Conservation (phyloP, 2,888 invertebrate species). For the Catonia carolina region DNA sequence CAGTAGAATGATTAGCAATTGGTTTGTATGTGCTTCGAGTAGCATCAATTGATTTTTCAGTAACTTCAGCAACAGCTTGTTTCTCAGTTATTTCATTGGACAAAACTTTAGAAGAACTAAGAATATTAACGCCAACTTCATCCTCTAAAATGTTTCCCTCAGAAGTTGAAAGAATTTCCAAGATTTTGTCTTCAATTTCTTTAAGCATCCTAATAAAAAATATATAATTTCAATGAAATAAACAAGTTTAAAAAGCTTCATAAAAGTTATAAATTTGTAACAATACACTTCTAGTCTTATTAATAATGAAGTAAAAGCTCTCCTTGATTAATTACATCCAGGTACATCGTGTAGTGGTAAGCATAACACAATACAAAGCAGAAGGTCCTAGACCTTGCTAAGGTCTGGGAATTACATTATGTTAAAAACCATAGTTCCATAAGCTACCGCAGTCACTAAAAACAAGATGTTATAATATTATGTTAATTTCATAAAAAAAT, state of each 20-base stretch:
- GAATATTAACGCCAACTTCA: slow-evolving; percentile 80
- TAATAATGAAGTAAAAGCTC: too few species aligned
- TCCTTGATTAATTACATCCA: too few species aligned
- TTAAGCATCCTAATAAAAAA: slow-evolving; percentile 59
- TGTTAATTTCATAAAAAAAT: too few species aligned
- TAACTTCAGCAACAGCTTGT: slow-evolving; percentile 80
- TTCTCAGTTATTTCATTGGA: slow-evolving; percentile 89
- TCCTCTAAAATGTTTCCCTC: slow-evolving; percentile 82
- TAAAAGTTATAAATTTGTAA: background rate
- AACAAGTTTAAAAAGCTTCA: background rate
- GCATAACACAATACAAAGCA: too few species aligned
- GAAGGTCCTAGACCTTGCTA: too few species aligned
- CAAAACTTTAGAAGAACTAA: slow-evolving; percentile 83
- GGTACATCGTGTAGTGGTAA: too few species aligned
- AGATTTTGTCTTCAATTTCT: slow-evolving; percentile 86
- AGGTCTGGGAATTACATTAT: too few species aligned
- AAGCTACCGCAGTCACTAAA: too few species aligned
- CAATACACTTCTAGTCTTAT: too few species aligned
- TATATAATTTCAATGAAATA: too few species aligned
- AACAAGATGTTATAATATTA: too few species aligned
- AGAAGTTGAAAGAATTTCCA: slow-evolving; percentile 65
- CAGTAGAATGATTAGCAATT: slow-evolving; percentile 82
- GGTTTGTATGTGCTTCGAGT: slow-evolving; percentile 82
- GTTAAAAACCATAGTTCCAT: too few species aligned
- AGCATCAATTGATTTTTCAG: slow-evolving; percentile 82